A percentile compares a stretch with the other conserved stretches of the same genome.
Conservation (phyloP, 2,113 vertebrate species). For the Arizona elegans region DNA sequence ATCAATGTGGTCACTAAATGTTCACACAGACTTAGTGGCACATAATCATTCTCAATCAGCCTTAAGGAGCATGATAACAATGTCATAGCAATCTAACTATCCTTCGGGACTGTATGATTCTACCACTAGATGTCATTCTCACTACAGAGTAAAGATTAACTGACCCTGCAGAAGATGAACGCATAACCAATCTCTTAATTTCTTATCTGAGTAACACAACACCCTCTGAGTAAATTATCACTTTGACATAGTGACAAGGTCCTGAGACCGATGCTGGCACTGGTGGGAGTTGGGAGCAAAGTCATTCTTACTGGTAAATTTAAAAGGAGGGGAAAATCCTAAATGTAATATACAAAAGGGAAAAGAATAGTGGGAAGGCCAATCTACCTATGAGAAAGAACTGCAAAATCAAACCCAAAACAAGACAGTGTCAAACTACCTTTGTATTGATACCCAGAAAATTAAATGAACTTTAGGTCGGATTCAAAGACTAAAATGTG, state of each 20-base stretch:
- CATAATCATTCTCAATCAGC: not conserved
- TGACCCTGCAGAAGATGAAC: not conserved
- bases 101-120: not conserved
- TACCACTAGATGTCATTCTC: constrained; percentile 20
- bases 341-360: not conserved
- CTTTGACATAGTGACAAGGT: not conserved
- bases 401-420: not conserved
- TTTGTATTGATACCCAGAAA: not conserved
- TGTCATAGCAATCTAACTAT: not conserved
- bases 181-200: not conserved
- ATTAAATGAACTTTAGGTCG: not conserved
- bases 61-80: not conserved
- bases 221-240: not conserved
- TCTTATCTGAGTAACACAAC: not conserved
- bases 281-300: not conserved
- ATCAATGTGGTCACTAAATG: not conserved
- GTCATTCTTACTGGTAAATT: not conserved
- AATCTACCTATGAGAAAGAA: not conserved
- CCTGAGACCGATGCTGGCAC: not conserved
- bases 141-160: not conserved
- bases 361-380: not conserved
- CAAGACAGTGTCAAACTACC: not conserved
- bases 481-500: not conserved
- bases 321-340: not conserved
- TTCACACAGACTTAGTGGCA: not conserved